These are phyloP conservation scores for Carpatolechia fugitivella DNA, from an alignment of 2,888 invertebrate genomes.

Conservation along the genomic window DNA sequence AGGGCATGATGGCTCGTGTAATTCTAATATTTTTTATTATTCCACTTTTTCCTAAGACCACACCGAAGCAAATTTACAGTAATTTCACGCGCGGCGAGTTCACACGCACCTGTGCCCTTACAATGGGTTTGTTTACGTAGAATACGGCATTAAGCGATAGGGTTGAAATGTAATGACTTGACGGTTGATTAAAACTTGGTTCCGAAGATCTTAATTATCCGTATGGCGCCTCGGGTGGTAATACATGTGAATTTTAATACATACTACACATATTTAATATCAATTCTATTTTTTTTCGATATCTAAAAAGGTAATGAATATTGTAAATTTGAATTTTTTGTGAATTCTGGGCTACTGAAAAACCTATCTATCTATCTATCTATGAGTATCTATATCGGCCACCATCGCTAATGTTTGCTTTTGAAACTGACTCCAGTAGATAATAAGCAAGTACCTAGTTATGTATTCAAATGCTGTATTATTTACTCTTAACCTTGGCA, in stretches of 20 bases:
- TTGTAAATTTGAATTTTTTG: too few relatives aligned
- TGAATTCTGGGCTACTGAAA: too few relatives aligned
- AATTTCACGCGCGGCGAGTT: conserved; percentile 73
- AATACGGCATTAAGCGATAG: conserved; percentile 13
- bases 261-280: background rate
- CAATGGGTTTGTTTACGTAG: conserved; percentile 53
- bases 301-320: too few relatives aligned
- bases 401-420: too few relatives aligned
- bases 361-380: too few relatives aligned
- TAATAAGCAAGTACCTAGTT: background rate
- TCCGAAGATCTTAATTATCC: conserved; percentile 7
- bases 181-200: conserved; percentile 8
- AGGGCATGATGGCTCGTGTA: conserved; percentile 72
- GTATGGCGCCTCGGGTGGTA: conserved; percentile 10
- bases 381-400: too few relatives aligned
- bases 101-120: conserved; percentile 66
- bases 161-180: conserved; percentile 19
- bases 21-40: conserved; percentile 53
- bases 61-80: conserved; percentile 72
- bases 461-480: conserved; percentile 5
- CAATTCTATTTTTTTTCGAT: too few relatives aligned
- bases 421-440: too few relatives aligned
- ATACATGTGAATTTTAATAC: background rate
- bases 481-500: conserved; percentile 9
- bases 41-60: conserved; percentile 59